phyloP scores from a whole-genome alignment of 1,140 invertebrate genomes.

The Diploscapter pachys region DNA sequence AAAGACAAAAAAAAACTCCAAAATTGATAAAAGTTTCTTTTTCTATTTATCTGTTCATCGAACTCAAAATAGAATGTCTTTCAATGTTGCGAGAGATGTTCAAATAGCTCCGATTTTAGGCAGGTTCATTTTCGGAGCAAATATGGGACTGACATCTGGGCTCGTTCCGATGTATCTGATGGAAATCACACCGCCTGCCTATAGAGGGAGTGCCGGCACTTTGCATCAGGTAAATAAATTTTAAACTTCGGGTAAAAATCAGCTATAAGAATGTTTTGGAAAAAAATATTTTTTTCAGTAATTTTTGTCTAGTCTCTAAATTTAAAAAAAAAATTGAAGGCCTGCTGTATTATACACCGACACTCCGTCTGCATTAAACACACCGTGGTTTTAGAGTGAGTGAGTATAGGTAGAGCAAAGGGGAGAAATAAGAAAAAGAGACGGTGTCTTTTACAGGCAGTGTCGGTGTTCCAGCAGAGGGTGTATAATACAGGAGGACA shows the following conservation, averaged over 20 bases:
- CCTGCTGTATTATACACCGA: too few species aligned
- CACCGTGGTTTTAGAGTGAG: neutral
- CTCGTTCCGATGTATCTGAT: slow-evolving; percentile 61
- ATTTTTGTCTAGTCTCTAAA: neutral
- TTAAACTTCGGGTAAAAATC: slow-evolving; percentile 1
- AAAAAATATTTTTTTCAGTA: neutral
- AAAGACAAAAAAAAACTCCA: too few species aligned
- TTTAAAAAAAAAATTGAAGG: neutral
- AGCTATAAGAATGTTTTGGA: neutral
- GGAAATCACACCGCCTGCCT: slow-evolving; percentile 58
- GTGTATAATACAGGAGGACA: neutral
- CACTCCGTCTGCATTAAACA: too few species aligned
- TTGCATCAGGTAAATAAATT: slow-evolving; percentile 43
- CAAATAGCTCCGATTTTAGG: too few species aligned
- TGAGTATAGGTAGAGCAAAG: neutral
- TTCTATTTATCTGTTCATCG: too few species aligned
- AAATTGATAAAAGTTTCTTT: too few species aligned
- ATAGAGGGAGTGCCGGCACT: slow-evolving; percentile 60
- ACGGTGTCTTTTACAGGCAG: neutral
- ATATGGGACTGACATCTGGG: slow-evolving; percentile 61
- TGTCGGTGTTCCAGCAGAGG: neutral
- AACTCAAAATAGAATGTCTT: too few species aligned
- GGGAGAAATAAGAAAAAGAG: neutral
- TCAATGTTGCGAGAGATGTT: too few species aligned
- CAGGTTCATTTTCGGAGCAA: slow-evolving; percentile 50